Base-by-base conservation (phyloP, 1,140 invertebrate genomes). In the Nasonia longicornis region DNA sequence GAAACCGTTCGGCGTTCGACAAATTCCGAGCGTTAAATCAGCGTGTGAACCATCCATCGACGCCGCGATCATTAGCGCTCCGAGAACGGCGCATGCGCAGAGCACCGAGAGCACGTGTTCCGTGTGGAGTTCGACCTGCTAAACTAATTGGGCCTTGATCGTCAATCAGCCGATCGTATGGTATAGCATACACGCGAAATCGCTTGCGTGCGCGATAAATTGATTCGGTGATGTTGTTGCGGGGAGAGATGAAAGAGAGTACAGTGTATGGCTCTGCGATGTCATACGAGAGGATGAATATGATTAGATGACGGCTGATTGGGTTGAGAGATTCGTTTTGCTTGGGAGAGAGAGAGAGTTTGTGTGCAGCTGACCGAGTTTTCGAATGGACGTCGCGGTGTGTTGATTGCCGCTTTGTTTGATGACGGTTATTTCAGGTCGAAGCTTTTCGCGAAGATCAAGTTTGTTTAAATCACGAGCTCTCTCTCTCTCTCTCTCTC, bases 71-170 rank as follows among this genome's bases (percentile, higher is more conserved):
- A 72, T 79, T 79, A 72, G 77, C 48, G 77, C 14, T 31, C 2
- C 11, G 1, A 22, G 8, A 16, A 2, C 8, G 4, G 20, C 35
- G 63, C 63, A 26, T 16, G 70, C 78, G 58, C 38, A 64, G 1
- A 45, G 22, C 38, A n/a, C 69, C 2, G 69, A 29, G 10, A n/a
- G 29, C 78, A 67, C 63, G 78, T 74, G 70, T 29, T 64, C 3
- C 4, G 31, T 35, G 31, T 35, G 4, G 1, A 42, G 38, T 42
- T 42, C 71, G 78, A 80, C n/a, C 58, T 38, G 79, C 42, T 80
- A 80, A 80, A 80, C 64, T 80, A 76, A 81, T 81, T 81, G 74
- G 75, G 67, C 73, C 80, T 81, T 81, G 80, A 81, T 81, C 80
- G 74, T 77, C 64, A 81, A 81, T 81, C 64, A 71, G 72, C 4